Evolutionary conservation across 2,888 invertebrate species (phyloP).

Genomic region (Chrysopilus asiliformis): DNA sequence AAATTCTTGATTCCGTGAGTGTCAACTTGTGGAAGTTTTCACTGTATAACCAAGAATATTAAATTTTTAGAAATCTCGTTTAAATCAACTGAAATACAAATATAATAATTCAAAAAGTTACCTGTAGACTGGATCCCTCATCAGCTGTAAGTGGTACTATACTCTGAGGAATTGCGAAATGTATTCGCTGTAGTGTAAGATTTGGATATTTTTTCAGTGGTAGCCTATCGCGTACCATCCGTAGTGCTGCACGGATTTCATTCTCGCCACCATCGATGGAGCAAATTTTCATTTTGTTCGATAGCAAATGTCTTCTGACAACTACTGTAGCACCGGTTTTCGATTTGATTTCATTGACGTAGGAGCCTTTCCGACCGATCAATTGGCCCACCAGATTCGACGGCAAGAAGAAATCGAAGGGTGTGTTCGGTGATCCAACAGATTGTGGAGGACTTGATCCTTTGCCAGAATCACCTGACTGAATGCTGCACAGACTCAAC

Average conservation of each 20-base stretch:
- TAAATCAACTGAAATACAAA: not conserved
- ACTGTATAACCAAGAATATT: too few relatives aligned
- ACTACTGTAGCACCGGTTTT: constrained; percentile 66
- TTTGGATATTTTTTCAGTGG: constrained; percentile 68
- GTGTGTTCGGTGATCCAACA: constrained; percentile 26
- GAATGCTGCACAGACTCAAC: constrained; percentile 38
- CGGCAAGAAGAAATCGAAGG: constrained; percentile 55
- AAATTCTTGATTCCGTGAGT: too few relatives aligned
- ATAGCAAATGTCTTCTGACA: constrained; percentile 58
- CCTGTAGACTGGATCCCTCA: constrained; percentile 36
- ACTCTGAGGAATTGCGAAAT: constrained; percentile 30
- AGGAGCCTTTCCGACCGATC: constrained; percentile 71
- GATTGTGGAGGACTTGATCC: constrained; percentile 33
- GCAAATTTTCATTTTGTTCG: constrained; percentile 66
- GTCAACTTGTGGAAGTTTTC: too few relatives aligned
- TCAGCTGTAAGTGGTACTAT: constrained; percentile 32
- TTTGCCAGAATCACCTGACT: constrained; percentile 34
- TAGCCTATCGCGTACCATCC: constrained; percentile 73
- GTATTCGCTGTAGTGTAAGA: constrained; percentile 48
- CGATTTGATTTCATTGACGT: constrained; percentile 66
- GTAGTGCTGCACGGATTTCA: constrained; percentile 70
- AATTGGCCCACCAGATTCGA: constrained; percentile 68
- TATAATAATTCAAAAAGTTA: too few relatives aligned
- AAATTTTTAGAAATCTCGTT: constrained; percentile 6
- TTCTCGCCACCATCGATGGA: constrained; percentile 64